Evolutionary conservation across 2,888 invertebrate genomes (phyloP), one percentile per base, ranked within the genome.

Genomic region (Cremastinae sp.): DNA sequence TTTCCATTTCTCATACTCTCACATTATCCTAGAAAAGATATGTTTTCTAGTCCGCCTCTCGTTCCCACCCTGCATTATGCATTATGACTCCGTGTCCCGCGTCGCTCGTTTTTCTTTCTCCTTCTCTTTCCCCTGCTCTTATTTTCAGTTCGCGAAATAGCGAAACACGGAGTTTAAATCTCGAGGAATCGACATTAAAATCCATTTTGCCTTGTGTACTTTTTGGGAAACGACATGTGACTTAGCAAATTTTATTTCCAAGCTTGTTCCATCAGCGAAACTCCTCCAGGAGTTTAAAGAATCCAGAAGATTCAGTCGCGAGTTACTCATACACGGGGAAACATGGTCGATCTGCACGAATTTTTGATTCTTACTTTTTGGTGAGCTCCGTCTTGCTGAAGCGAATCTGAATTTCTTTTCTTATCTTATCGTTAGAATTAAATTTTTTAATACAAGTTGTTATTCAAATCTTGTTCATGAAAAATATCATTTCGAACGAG

Each of bases 341-440:
- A 69, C 81, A 84, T 84, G 84, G 81, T 83, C 69, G 84, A 84
- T 62, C 80, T 83, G 59, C 73, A 83, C 76, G 84, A 84, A 64
- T 83, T 83, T 76, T 35, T 83, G 10, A 59, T 79, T 2, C 81
- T 84, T 28, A 79, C 81, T 3, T 83, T 83, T 65, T 81, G 83
- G 83, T 84, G 62, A 81, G 82, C 51, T 2, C 56, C 20, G 10
- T 9, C n/a, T 64, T 1, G 16, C 3, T 8, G 28, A 7, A 5
- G 14, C 39, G 39, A 45, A 9, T 45, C 8, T 5, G 20, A 45
- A 7, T 8, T 45, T 43, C 2, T 37, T 56, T 37, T 49, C 8
- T 43, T 45, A 2, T 47, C 22, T 41, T 55, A n/a, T 18, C 8
- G 12, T 20, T 37, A 7, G 0, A 0, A 2, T 62, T 49, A 41